phyloP scores from a whole-genome alignment of 2,113 vertebrate species.

The Agapornis roseicollis region DNA sequence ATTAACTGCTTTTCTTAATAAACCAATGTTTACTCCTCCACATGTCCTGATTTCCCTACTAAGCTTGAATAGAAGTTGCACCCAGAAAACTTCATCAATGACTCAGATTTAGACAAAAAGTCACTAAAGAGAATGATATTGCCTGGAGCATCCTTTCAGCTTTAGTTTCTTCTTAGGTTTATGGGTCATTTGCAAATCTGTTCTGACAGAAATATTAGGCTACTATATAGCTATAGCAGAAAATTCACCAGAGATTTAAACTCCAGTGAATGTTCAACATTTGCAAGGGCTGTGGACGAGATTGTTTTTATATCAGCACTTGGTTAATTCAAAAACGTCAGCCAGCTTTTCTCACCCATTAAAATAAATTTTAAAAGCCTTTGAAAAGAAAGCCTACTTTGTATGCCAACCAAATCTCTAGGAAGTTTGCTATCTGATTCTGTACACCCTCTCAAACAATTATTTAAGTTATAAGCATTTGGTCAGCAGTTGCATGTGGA shows the following conservation, averaged over 20 bases:
- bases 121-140: neutral
- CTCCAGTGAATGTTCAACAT: slow-evolving; percentile 5
- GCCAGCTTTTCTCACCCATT: neutral
- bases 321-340: neutral
- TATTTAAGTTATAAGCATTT: neutral
- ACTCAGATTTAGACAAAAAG: neutral
- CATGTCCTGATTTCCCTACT: neutral
- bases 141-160: slow-evolving; percentile 22
- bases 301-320: neutral
- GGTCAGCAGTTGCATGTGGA: neutral
- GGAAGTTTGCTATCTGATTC: neutral
- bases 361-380: slow-evolving; percentile 25
- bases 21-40: neutral
- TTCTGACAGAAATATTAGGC: slow-evolving; percentile 48
- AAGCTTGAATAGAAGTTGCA: neutral
- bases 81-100: neutral
- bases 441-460: neutral
- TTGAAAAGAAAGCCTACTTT: neutral
- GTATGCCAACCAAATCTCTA: neutral
- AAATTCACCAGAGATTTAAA: slow-evolving; percentile 52
- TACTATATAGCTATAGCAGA: neutral
- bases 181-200: slow-evolving; percentile 52
- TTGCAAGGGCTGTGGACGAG: neutral
- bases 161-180: slow-evolving; percentile 32
- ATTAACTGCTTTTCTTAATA: neutral